Evolutionary conservation across 1,140 invertebrate genomes (phyloP), one percentile per base, ranked within the genome.

Genomic region (Atopsyche davidsoni): DNA sequence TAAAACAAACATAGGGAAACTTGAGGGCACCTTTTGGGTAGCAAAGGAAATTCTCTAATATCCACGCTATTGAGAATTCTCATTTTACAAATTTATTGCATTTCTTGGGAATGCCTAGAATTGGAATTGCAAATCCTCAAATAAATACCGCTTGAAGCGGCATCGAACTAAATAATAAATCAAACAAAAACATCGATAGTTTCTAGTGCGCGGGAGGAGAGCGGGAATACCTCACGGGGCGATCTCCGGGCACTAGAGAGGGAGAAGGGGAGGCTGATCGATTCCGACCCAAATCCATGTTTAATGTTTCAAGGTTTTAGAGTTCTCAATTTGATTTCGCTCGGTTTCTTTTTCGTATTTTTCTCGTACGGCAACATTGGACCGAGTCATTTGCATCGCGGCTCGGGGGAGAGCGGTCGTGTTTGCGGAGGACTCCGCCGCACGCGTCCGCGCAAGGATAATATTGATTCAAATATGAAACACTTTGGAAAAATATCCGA

Each of bases 261-360:
- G 19, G 3, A 18, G 25, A 24, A 24, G 11, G 31, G 13, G 42
- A 21, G 47, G 38, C 45, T 57, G 52, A 57, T 57, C 54, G 54
- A 57, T 57, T 51, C 39, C 54, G 45, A 52, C 54, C 54, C 50
- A 52, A 48, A 57, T 52, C 54, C 50, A 57, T 57, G 54, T 57
- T 57, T 57, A 57, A 57, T 55, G 48, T 55, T 45, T 51, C 48
- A 19, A 24, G 48, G 53, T 50, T 55, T 51, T 51, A 40, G 25
- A 41, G 45, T 35, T 57, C 46, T 31, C 45, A 52, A 57, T 57
- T 57, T 57, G 50, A 52, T 57, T 52, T 52, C 41, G 46, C 36
- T 51, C 41, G 25, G 40, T 41, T 51, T 48, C 35, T 42, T 53
- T 46, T 57, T 31, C 43, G 47, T 42, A 38, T 51, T 51, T 51